Base-by-base conservation (phyloP, 2,888 invertebrate genomes). In the Bellardia bayeri region DNA sequence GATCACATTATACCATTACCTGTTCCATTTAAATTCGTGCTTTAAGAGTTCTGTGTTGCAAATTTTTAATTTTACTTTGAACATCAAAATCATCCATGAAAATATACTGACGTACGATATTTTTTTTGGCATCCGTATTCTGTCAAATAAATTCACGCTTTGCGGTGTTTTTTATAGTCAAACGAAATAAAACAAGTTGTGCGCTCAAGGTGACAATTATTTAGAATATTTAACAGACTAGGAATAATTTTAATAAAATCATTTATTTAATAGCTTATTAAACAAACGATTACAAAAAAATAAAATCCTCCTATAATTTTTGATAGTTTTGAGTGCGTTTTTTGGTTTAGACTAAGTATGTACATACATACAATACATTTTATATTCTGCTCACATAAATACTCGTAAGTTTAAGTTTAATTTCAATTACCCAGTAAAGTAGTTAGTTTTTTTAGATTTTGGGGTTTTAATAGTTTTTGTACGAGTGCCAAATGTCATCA, bases 401-500 rank as follows among this genome's bases (percentile, higher is more conserved):
- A 68, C 42, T 69, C 33, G 42, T 61, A 69, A 85, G 45, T 84
- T 68, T 66, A 71, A 30, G 16, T 79, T 80, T 64, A 79, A 51
- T 33, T 61, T 49, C 66, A 79, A 51, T 84, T 72, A 54, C 13
- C 23, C 16, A 74, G 54, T 66, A 23, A 23, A 51, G 33, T 56
- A 6, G 13, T 33, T 9, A 13, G 37, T 76, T 68, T 69, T 56
- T 78, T 45, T 64, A 13, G 14, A 2, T 13, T 42, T 81, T 54
- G 54, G 37, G 64, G 51, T 42, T 56, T 81, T 56, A 49, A 63
- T 56, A 69, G 45, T 37, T 56, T 80, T 64, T 16, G 30, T 56
- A 45, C 71, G 30, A 76, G 83, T 83, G 87, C 87, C 83, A 87
- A 84, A 84, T 84, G 87, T 84, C 87, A 68, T 81, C 83, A 87